A percentile compares a stretch with the other conserved stretches of the same genome.
These are phyloP conservation scores for Eolophus roseicapilla DNA, from an alignment of 2,113 vertebrate species.

Conservation along the genomic window DNA sequence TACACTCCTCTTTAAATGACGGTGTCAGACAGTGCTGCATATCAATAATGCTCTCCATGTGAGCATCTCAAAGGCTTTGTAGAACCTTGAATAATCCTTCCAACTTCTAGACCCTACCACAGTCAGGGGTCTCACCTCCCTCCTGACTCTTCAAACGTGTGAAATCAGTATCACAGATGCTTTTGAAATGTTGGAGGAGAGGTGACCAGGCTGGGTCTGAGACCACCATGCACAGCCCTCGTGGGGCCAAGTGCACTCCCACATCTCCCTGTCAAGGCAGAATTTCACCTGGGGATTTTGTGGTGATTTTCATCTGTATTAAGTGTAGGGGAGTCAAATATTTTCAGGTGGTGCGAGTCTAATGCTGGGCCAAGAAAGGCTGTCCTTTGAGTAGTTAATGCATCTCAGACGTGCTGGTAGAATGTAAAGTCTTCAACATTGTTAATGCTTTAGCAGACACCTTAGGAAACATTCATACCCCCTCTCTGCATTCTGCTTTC, in stretches of 20 bases:
- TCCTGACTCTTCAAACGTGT: background rate
- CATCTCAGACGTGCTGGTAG: background rate
- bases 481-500: background rate
- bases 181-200: background rate
- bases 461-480: background rate
- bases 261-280: background rate
- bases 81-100: background rate
- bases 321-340: slow-evolving; percentile 7
- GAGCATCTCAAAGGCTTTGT: background rate
- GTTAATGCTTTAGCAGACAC: background rate
- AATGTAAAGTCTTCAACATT: background rate
- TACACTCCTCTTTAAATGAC: background rate
- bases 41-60: background rate
- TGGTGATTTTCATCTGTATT: slow-evolving; percentile 26
- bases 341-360: slow-evolving; percentile 45
- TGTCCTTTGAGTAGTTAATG: background rate
- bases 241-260: background rate
- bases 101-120: background rate
- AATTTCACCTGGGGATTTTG: background rate
- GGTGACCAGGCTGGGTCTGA: background rate
- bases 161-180: background rate
- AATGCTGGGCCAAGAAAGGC: slow-evolving; percentile 29
- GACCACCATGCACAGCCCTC: background rate
- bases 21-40: background rate
- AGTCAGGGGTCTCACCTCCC: rapidly evolving